Conservation (phyloP, 2,888 invertebrate species). For the Cyclophora albipunctata region DNA sequence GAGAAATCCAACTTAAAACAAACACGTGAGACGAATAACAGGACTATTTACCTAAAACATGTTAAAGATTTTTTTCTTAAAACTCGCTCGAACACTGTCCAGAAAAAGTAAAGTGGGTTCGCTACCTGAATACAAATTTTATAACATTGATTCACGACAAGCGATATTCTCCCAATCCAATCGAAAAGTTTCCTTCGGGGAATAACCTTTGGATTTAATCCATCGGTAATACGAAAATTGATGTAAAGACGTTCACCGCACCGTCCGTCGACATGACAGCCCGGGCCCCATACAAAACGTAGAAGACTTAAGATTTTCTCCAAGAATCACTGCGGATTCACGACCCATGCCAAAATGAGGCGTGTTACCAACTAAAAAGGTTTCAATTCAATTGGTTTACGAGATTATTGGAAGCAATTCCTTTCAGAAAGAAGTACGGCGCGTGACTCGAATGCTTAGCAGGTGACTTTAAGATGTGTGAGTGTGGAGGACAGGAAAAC, state of each 20-base stretch:
- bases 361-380: constrained; percentile 54
- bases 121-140: constrained; percentile 68
- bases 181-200: constrained; percentile 58
- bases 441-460: constrained; percentile 56
- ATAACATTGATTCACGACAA: constrained; percentile 66
- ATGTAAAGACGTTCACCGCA: constrained; percentile 63
- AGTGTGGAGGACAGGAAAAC: constrained; percentile 34
- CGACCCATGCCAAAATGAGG: constrained; percentile 46
- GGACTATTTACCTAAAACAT: constrained; percentile 15
- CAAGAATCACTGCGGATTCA: constrained; percentile 48
- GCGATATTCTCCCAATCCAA: constrained; percentile 52
- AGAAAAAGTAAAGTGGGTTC: constrained; percentile 47
- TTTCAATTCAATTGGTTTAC: constrained; percentile 57
- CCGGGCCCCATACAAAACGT: constrained; percentile 56
- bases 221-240: constrained; percentile 74
- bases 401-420: constrained; percentile 67
- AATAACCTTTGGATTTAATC: constrained; percentile 70
- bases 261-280: constrained; percentile 37
- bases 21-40: constrained; percentile 17
- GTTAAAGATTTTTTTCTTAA: constrained; percentile 33
- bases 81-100: constrained; percentile 52
- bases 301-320: constrained; percentile 28
- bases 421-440: constrained; percentile 67
- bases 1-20: constrained; percentile 16
- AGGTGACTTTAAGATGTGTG: constrained; percentile 31